Conservation (phyloP, 2,888 invertebrate species). For the Microctonus aethiopoides region DNA sequence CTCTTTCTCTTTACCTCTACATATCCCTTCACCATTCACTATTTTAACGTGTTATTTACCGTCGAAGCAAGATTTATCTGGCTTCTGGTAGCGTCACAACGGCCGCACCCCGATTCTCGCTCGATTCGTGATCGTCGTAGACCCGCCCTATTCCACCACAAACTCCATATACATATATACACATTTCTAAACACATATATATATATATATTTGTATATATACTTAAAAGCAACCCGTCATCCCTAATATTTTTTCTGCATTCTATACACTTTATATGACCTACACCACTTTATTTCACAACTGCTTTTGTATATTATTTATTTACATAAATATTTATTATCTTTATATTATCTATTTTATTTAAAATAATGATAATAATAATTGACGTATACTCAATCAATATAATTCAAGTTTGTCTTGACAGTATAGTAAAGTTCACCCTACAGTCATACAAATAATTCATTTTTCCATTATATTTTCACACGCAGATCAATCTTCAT, state of each 20-base stretch:
- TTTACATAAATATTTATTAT: no score
- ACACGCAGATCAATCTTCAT: background rate
- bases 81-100: slow-evolving; percentile 44
- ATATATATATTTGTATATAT: slow-evolving; percentile 9
- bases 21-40: slow-evolving; percentile 43
- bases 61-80: slow-evolving; percentile 47
- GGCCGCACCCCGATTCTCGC: slow-evolving; percentile 41
- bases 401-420: background rate
- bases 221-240: slow-evolving; percentile 20
- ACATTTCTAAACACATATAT: slow-evolving; percentile 16
- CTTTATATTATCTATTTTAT: background rate
- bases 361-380: background rate
- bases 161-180: no score
- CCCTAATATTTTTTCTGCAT: slow-evolving; percentile 32
- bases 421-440: no score
- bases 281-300: slow-evolving; percentile 4
- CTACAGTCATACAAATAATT: background rate
- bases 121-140: background rate
- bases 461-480: background rate
- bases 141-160: slow-evolving; percentile 11
- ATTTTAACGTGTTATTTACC: slow-evolving; percentile 48
- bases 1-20: slow-evolving; percentile 27
- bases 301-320: no score
- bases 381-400: background rate
- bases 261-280: background rate